Conservation (phyloP, 1,140 invertebrate genomes). For the Drosophila leontia region DNA sequence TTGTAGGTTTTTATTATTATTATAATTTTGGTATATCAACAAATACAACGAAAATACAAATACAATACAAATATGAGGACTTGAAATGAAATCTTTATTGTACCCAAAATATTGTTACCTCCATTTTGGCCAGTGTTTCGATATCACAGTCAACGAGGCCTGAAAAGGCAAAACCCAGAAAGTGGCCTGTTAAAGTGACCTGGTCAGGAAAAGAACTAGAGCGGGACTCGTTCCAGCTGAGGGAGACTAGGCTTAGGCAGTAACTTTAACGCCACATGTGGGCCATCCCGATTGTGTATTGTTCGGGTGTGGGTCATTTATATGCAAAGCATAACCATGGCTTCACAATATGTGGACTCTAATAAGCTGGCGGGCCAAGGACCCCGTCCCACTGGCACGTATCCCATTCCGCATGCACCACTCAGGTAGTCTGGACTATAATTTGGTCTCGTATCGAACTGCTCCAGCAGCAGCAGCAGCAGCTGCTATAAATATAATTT, state of each 20-base stretch:
- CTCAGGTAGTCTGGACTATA: slow-evolving; percentile 47
- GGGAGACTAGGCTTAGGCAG: slow-evolving; percentile 7
- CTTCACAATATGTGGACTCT: slow-evolving; percentile 66
- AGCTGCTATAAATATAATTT: slow-evolving; percentile 58
- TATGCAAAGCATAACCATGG: slow-evolving; percentile 75
- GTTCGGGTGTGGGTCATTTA: slow-evolving; percentile 71
- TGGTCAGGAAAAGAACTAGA: slow-evolving; percentile 45
- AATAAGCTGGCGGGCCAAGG: slow-evolving; percentile 54
- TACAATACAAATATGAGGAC: too few relatives aligned
- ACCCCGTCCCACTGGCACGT: slow-evolving; percentile 34
- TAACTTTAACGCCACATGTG: slow-evolving; percentile 53
- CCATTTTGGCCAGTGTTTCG: background rate
- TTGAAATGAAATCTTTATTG: background rate
- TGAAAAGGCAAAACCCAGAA: slow-evolving; percentile 27
- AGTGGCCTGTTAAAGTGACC: slow-evolving; percentile 62
- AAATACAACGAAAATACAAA: too few relatives aligned
- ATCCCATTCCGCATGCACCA: slow-evolving; percentile 27
- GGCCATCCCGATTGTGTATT: slow-evolving; percentile 38
- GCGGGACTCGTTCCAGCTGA: slow-evolving; percentile 38
- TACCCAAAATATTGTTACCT: background rate
- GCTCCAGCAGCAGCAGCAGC: slow-evolving; percentile 24
- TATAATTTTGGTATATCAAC: too few relatives aligned
- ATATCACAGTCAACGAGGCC: slow-evolving; percentile 58
- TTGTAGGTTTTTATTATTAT: too few relatives aligned
- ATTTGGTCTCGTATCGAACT: slow-evolving; percentile 48